Conservation (phyloP, 2,797 vertebrate genomes). For the Amniataba percoides region DNA sequence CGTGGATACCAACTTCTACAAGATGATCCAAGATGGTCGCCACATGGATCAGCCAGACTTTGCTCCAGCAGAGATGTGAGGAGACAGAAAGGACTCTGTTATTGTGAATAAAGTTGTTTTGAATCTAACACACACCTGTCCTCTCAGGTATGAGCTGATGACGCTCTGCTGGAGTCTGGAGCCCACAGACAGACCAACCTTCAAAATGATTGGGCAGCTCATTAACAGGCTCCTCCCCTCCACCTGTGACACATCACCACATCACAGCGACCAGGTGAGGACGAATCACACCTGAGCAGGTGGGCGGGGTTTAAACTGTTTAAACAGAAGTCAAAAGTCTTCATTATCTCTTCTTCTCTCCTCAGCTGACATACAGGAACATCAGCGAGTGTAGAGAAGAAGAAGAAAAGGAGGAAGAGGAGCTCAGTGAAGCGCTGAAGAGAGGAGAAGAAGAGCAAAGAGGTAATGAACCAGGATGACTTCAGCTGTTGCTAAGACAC, state of each 20-base stretch:
- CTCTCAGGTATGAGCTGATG: slow-evolving; percentile 92
- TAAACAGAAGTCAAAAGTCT: neutral
- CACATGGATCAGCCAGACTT: slow-evolving; percentile 94
- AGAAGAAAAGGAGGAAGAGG: slow-evolving; percentile 28
- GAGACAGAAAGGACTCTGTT: neutral
- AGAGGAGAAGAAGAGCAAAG: slow-evolving; percentile 24
- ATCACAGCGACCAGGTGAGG: slow-evolving; percentile 80
- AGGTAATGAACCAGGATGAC: slow-evolving; percentile 16
- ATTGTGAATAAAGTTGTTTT: neutral
- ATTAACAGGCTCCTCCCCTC: slow-evolving; percentile 86
- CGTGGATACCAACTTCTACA: slow-evolving; percentile 95
- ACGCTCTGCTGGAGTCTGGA: slow-evolving; percentile 93
- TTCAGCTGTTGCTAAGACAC: neutral
- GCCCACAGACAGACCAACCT: slow-evolving; percentile 91
- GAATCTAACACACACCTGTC: slow-evolving; percentile 3
- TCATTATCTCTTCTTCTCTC: neutral
- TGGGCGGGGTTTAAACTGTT: neutral
- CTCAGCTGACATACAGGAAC: slow-evolving; percentile 66
- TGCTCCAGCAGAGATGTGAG: slow-evolving; percentile 92
- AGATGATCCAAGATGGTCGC: slow-evolving; percentile 93
- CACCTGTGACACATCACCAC: slow-evolving; percentile 15
- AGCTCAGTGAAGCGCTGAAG: slow-evolving; percentile 23
- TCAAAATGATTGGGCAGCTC: slow-evolving; percentile 87
- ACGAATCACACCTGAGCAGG: neutral
- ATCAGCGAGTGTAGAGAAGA: slow-evolving; percentile 56